Evolutionary conservation across 1,140 invertebrate species (phyloP).

Genomic region (Propsilocerus akamusi): DNA sequence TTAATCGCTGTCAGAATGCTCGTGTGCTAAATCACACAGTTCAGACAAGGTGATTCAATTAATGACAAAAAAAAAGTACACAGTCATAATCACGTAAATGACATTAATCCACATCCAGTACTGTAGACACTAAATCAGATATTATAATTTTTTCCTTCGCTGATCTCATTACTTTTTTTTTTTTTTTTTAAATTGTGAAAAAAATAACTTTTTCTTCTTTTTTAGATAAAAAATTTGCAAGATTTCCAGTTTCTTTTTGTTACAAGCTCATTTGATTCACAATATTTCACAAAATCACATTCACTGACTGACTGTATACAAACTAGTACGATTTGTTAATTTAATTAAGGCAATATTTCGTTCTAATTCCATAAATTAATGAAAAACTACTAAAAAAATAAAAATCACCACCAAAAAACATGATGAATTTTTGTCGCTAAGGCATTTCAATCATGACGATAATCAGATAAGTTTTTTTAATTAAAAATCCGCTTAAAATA

Average conservation of each 20-base stretch:
- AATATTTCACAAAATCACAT: not conserved
- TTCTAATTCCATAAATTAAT: slow-evolving; percentile 2
- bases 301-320: not conserved
- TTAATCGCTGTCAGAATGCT: not conserved
- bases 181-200: not conserved
- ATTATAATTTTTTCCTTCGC: not conserved
- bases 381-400: not conserved
- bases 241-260: no score
- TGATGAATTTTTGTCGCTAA: not conserved
- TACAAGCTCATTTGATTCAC: not conserved
- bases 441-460: not conserved
- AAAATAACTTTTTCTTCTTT: not conserved
- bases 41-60: not conserved
- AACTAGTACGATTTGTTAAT: not conserved
- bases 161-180: not conserved
- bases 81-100: not conserved
- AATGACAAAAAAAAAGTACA: not conserved
- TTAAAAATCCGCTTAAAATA: not conserved
- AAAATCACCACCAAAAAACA: not conserved
- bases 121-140: not conserved
- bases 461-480: not conserved
- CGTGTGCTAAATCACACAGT: not conserved
- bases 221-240: no score
- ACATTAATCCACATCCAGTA: not conserved
- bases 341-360: slow-evolving; percentile 2